Percentiles rank a stretch among this genome's conserved stretches.
Evolutionary conservation across 2,113 vertebrate genomes (phyloP).

Genomic region (Gavialis gangeticus): DNA sequence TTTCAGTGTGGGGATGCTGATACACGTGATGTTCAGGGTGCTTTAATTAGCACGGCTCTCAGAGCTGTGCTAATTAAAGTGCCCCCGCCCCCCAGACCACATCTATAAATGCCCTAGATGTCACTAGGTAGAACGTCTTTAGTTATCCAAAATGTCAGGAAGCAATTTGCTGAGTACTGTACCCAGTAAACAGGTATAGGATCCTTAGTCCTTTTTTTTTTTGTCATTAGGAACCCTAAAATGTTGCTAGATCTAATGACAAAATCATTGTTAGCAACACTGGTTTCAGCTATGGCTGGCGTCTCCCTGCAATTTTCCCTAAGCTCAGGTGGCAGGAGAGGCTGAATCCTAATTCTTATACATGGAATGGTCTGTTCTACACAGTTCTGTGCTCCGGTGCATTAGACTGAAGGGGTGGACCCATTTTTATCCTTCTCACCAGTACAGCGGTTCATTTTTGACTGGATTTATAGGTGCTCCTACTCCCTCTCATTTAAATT

Average conservation of each 20-base stretch:
- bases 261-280: too few species aligned
- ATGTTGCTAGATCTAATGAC: too few species aligned
- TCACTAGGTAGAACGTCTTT: too few species aligned
- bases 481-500: accelerated
- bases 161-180: too few species aligned
- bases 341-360: background rate
- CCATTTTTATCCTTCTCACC: accelerated
- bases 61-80: background rate
- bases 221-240: too few species aligned
- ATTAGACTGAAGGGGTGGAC: background rate
- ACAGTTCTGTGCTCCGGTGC: background rate
- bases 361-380: background rate
- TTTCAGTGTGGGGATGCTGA: background rate
- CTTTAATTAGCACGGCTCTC: too few species aligned
- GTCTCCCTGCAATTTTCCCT: background rate
- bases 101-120: too few species aligned
- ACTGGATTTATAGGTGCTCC: background rate
- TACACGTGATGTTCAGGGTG: background rate
- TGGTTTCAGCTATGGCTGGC: background rate
- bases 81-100: too few species aligned
- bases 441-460: background rate
- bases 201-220: too few species aligned
- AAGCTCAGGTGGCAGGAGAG: background rate
- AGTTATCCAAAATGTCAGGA: too few species aligned
- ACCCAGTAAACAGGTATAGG: too few species aligned